Evolutionary conservation across 2,113 vertebrate species (phyloP).

Genomic region (Oncorhynchus masou): DNA sequence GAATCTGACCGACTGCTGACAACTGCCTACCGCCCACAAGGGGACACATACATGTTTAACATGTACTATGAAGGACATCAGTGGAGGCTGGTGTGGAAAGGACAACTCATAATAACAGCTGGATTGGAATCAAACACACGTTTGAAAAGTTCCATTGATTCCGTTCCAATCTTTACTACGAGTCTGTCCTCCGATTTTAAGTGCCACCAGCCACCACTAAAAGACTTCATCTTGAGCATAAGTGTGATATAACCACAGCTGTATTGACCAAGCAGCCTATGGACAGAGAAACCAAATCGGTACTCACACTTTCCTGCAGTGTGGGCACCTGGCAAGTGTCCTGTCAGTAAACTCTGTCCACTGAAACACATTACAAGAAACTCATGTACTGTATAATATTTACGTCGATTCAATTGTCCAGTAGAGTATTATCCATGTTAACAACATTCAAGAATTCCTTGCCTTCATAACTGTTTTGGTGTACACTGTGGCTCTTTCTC

Average conservation of each 20-base stretch:
- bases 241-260: too few species aligned
- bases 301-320: constrained; percentile 94
- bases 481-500: not conserved
- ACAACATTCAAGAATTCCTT: not conserved
- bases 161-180: not conserved
- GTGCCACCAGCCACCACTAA: too few species aligned
- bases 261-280: not conserved
- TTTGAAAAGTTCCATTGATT: not conserved
- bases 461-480: not conserved
- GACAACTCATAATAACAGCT: not conserved
- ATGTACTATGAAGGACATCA: too few species aligned
- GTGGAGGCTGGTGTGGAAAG: too few species aligned
- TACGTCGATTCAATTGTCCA: too few species aligned
- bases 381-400: not conserved
- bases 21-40: not conserved
- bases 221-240: too few species aligned
- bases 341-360: constrained; percentile 94
- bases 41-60: not conserved
- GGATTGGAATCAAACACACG: not conserved
- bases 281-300: not conserved
- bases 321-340: constrained; percentile 88
- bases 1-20: not conserved
- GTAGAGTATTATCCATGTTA: not conserved
- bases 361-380: constrained; percentile 59
- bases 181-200: not conserved